Evolutionary conservation across 2,888 invertebrate species (phyloP).

Genomic region (Chelonus formosanus): DNA sequence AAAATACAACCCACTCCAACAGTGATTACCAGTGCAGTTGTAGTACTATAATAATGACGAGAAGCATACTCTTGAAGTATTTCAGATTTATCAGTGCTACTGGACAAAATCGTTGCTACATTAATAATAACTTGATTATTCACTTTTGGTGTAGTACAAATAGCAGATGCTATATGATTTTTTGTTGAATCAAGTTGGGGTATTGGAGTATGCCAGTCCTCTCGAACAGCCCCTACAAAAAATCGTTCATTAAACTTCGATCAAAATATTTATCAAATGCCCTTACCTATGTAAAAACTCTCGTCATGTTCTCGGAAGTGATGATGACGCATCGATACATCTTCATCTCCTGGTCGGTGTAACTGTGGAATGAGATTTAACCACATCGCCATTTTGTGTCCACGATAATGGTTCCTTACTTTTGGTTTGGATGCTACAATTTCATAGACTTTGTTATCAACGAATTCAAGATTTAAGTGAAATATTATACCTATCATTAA

Average conservation of each 20-base stretch:
- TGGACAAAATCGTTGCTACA: constrained; percentile 54
- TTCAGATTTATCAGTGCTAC: constrained; percentile 67
- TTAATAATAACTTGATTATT: constrained; percentile 57
- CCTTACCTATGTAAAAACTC: constrained; percentile 78
- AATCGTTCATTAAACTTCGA: background rate
- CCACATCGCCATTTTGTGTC: constrained; percentile 92
- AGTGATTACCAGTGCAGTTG: constrained; percentile 80
- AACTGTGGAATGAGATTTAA: constrained; percentile 85
- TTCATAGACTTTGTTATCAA: constrained; percentile 3
- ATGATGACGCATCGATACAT: constrained; percentile 77
- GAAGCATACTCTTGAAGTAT: constrained; percentile 68
- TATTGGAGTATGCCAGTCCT: constrained; percentile 61
- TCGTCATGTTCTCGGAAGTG: constrained; percentile 79
- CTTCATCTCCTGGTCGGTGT: constrained; percentile 79
- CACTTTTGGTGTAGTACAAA: constrained; percentile 54
- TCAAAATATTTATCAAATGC: background rate
- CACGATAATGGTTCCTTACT: constrained; percentile 85
- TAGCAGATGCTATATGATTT: constrained; percentile 52
- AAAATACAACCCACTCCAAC: constrained; percentile 79
- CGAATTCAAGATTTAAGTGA: background rate
- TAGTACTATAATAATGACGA: constrained; percentile 74
- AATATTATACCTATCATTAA: constrained; percentile 73
- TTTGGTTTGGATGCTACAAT: constrained; percentile 74
- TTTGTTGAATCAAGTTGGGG: constrained; percentile 57
- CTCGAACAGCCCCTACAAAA: constrained; percentile 57